Evolutionary conservation across 2,797 vertebrate genomes (phyloP).

Genomic region (Lutjanus campechanus): DNA sequence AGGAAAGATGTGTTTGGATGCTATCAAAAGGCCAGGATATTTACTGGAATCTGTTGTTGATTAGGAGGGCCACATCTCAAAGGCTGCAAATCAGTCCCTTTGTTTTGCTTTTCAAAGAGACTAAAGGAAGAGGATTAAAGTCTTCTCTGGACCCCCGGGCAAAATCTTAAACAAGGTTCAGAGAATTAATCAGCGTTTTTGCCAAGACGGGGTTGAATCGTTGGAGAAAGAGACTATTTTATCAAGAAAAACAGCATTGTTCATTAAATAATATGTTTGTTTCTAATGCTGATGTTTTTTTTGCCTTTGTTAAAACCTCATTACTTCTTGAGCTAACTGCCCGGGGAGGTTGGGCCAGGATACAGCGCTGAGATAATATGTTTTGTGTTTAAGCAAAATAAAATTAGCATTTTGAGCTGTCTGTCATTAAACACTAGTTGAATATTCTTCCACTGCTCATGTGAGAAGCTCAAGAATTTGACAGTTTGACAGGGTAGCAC

Average conservation of each 20-base stretch:
- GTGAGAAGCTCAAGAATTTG: constrained; percentile 26
- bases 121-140: constrained; percentile 74
- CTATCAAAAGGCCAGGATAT: constrained; percentile 68
- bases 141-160: constrained; percentile 62
- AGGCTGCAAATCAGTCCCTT: constrained; percentile 75
- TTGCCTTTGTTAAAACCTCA: constrained; percentile 36
- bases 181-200: constrained; percentile 73
- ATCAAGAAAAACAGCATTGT: constrained; percentile 38
- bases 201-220: constrained; percentile 45
- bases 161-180: constrained; percentile 70
- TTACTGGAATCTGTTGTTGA: constrained; percentile 71
- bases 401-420: constrained; percentile 13
- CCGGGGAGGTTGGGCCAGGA: neutral
- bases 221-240: constrained; percentile 37
- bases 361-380: neutral
- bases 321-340: constrained; percentile 15
- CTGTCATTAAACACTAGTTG: neutral
- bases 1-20: constrained; percentile 48
- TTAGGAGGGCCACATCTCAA: constrained; percentile 70
- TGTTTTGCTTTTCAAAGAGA: constrained; percentile 77
- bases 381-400: neutral
- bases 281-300: constrained; percentile 38
- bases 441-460: neutral
- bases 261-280: constrained; percentile 56
- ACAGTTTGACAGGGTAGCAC: constrained; percentile 42